Base-by-base conservation (phyloP, 1,140 invertebrate species). In the Eulimnadia texana region DNA sequence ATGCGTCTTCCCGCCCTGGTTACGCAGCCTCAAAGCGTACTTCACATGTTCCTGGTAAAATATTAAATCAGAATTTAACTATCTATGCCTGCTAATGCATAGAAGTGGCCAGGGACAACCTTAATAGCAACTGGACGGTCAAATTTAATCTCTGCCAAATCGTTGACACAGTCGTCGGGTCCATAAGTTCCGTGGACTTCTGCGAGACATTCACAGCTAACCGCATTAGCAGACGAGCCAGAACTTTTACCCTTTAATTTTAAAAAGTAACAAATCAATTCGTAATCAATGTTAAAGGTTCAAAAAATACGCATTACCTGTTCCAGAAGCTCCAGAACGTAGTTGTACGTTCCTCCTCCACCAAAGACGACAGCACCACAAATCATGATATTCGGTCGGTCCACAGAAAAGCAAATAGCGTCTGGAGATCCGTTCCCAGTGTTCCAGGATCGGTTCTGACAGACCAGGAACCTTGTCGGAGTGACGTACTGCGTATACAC, bases 341-440 rank as follows among this genome's bases (percentile, higher is more conserved):
- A 97, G 69, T 90, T 86, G 70, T 90, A 91, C 64, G 81, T 82
- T 3, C 88, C 88, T 16, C 82, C 78, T 3, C 93, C 92, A 11
- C 88, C 88, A 73, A 93, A 98, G 50, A 98, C 83, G 63, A 83
- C 85, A 53, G 87, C 85, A 1, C 95, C 94, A 42, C 87, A 85
- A 33, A 99, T 82, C 27, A 87, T 81, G 56, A 98, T 85, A 1
- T 93, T 94, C 0, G 85, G 76, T 33, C 85, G 78, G 74, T 99
- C 93, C 6, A 98, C 93, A 19, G 84, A 83, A 69, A 98, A 96
- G 66, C 90, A 90, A 67, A 99, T 92, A 3, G 93, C 93, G 76
- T 99, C 95, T 0, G 93, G 90, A 23, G 90, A 93, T 29, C 93
- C 94, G 73, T 93, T 94, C 2, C 93, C 93, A 1, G 93, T 95